Base-by-base conservation (phyloP, 2,113 vertebrate genomes). In the Chaetodon auriga region DNA sequence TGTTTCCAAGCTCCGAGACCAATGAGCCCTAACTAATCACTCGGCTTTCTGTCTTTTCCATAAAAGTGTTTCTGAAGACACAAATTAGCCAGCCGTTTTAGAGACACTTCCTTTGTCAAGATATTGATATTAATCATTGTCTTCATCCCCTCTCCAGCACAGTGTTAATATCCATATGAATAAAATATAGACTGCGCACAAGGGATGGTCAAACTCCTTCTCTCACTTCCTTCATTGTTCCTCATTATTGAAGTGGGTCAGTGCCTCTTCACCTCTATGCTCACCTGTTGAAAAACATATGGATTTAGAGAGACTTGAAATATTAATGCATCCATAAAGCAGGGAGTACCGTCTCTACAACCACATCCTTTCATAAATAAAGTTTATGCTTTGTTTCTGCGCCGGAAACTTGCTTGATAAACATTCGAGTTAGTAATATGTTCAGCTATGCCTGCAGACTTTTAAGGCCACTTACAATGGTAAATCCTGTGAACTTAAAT, bases 231-330 rank as follows among this genome's bases (percentile, higher is more conserved):
- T 81, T 89, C 85, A 82, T 77, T 85, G 84, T 49, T 86, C 80
- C 87, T 92, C 80, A 85, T 93, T 91, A 92, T 65, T 87, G 89
- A 90, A 92, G 60, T 75, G 78, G 89, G 88, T 91, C 90, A 89
- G 81, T 49, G 80, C 78, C 76, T 87, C 75, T 62, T 92, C 88
- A 91, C 84, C 88, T 88, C 75, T 69, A 78, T 48, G 80, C 83
- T 89, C 82, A 84, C 80, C 89, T 89, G 77, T 85, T 53, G 71
- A 74, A 90, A 87, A 90, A 89, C 80, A 69, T 70, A 66, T 45
- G 64, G 68, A 38, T 75, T 87, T 66, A 69, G 48, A 80, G 69
- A 83, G 71, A 73, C 36, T 51, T 90, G 82, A 65, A 87, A 89
- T 90, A 87, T 90, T 90, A 86, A 90, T 90, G 62, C 49, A 30